These are phyloP conservation scores for Drosophila prostipennis DNA, from an alignment of 2,888 invertebrate species.

Conservation along the genomic window DNA sequence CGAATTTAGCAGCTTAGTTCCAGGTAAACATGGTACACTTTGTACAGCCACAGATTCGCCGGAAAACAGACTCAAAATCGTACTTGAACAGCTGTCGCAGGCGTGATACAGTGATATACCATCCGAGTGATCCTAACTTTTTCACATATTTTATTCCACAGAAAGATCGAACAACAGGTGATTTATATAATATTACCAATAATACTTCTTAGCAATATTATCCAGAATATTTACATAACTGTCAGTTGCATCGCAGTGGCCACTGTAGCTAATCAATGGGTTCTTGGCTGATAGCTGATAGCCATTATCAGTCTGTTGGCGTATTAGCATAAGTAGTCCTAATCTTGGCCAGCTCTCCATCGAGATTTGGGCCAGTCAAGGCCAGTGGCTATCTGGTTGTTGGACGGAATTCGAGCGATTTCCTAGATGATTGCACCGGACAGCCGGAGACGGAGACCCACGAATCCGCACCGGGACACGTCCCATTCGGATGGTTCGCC, in stretches of 20 bases:
- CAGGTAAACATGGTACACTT: neutral
- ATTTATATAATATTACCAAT: too few species aligned
- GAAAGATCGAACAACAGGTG: too few species aligned
- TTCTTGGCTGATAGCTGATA: conserved; percentile 27
- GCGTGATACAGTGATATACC: neutral
- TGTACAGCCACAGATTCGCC: conserved; percentile 9
- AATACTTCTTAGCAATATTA: too few species aligned
- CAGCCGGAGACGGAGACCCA: neutral
- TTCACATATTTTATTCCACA: too few species aligned
- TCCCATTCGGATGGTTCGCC: conserved; percentile 16
- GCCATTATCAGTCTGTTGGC: conserved; percentile 22
- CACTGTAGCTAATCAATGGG: conserved; percentile 20
- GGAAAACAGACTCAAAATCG: conserved; percentile 26
- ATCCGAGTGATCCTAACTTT: neutral
- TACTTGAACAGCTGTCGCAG: conserved; percentile 21
- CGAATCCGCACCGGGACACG: conserved; percentile 21
- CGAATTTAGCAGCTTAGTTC: neutral
- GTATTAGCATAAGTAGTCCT: conserved; percentile 31
- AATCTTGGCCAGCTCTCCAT: conserved; percentile 16
- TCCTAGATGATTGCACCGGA: conserved; percentile 16
- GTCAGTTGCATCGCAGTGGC: too few species aligned
- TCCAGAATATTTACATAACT: too few species aligned
- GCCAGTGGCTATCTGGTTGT: conserved; percentile 22
- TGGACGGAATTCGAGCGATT: conserved; percentile 21
- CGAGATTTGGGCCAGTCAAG: conserved; percentile 6